A percentile compares a stretch with the other conserved stretches of the same genome.
Evolutionary conservation across 2,888 invertebrate species (phyloP).

Genomic region (Hydropsyche betteni): DNA sequence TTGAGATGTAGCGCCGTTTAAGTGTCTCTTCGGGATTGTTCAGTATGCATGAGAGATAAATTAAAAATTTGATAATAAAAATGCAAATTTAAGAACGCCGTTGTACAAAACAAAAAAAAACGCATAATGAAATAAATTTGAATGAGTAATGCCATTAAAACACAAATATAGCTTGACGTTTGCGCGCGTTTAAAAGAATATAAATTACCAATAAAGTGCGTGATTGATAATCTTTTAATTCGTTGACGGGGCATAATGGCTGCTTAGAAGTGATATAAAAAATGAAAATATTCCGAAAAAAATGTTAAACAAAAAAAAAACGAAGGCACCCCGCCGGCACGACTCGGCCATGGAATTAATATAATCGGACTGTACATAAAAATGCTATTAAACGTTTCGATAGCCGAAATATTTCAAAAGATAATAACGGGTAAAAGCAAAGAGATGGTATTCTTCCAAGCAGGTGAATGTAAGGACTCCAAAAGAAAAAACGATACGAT

Average conservation of each 20-base stretch:
- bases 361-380: slow-evolving; percentile 39
- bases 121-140: slow-evolving; percentile 14
- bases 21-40: too few relatives aligned
- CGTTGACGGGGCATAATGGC: slow-evolving; percentile 28
- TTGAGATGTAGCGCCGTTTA: too few relatives aligned
- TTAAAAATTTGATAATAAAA: neutral
- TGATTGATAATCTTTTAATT: slow-evolving; percentile 38
- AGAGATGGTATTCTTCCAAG: neutral
- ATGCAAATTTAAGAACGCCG: neutral
- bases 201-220: slow-evolving; percentile 18
- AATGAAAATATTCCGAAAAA: slow-evolving; percentile 10
- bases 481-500: too few relatives aligned
- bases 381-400: slow-evolving; percentile 43
- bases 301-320: slow-evolving; percentile 36
- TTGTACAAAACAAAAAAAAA: neutral
- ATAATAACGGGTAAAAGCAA: slow-evolving; percentile 25
- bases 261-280: slow-evolving; percentile 35
- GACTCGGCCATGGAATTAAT: slow-evolving; percentile 32
- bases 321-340: neutral
- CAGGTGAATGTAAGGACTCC: too few relatives aligned
- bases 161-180: slow-evolving; percentile 13
- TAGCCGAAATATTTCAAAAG: slow-evolving; percentile 38
- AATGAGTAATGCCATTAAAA: slow-evolving; percentile 9
- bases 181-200: slow-evolving; percentile 7
- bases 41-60: neutral